These are phyloP conservation scores for Drosophila prostipennis DNA, from an alignment of 2,888 invertebrate genomes.

Conservation along the genomic window DNA sequence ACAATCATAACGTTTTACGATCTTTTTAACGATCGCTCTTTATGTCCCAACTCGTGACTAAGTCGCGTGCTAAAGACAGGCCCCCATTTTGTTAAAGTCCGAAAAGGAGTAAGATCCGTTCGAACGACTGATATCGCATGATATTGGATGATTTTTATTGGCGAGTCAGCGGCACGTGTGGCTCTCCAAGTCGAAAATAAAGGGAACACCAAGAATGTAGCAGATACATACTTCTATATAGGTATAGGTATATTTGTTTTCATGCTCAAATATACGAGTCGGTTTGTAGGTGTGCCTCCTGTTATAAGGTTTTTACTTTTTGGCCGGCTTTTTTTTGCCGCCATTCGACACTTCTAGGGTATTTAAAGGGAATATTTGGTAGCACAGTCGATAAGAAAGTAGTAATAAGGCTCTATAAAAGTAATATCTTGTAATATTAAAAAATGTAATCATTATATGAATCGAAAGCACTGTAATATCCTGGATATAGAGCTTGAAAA, in stretches of 20 bases:
- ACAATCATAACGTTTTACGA: conserved; percentile 41
- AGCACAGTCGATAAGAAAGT: too few relatives aligned
- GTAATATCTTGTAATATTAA: too few relatives aligned
- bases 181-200: conserved; percentile 38
- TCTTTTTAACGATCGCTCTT: conserved; percentile 43
- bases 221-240: neutral
- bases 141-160: neutral
- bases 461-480: too few relatives aligned
- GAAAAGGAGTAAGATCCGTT: conserved; percentile 15
- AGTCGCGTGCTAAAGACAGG: conserved; percentile 43
- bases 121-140: neutral
- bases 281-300: neutral
- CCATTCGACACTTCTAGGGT: conserved; percentile 12
- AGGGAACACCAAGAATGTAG: conserved; percentile 31
- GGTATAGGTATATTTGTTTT: conserved; percentile 3
- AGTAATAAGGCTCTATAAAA: neutral
- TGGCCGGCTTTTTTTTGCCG: conserved; percentile 21
- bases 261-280: conserved; percentile 8
- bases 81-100: conserved; percentile 12
- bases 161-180: conserved; percentile 56
- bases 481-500: too few relatives aligned
- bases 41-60: conserved; percentile 31
- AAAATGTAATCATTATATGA: too few relatives aligned
- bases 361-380: neutral
- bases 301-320: conserved; percentile 13